These are phyloP conservation scores for Nematopogon swammerdamellus DNA, from an alignment of 2,888 invertebrate genomes.

Conservation along the genomic window DNA sequence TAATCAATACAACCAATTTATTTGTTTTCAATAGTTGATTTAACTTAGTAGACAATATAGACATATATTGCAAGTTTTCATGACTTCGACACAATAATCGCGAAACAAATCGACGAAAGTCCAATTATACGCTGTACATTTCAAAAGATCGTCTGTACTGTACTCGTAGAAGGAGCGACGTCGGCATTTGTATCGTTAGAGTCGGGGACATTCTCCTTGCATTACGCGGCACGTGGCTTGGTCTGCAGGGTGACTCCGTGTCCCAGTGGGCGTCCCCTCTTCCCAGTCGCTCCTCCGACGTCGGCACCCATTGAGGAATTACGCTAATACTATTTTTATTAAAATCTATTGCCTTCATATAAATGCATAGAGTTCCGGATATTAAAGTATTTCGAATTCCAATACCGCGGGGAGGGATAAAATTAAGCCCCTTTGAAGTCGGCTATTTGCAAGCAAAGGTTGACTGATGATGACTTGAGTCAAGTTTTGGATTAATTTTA, in stretches of 20 bases:
- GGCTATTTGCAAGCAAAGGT: too few relatives aligned
- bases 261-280: neutral
- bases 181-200: neutral
- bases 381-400: neutral
- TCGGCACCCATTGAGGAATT: slow-evolving; percentile 30
- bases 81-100: neutral
- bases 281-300: neutral
- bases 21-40: too few relatives aligned
- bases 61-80: too few relatives aligned
- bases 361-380: neutral
- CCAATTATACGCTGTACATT: neutral
- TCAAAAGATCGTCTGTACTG: too few relatives aligned
- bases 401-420: too few relatives aligned
- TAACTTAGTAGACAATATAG: too few relatives aligned
- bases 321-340: slow-evolving; percentile 53
- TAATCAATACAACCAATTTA: too few relatives aligned
- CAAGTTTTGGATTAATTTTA: too few relatives aligned
- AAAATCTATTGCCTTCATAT: slow-evolving; percentile 32
- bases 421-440: too few relatives aligned
- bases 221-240: neutral
- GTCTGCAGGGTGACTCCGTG: neutral
- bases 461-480: too few relatives aligned
- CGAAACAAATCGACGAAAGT: neutral
- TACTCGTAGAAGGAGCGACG: neutral
- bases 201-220: neutral